Percentiles rank a stretch among this genome's conserved stretches.
phyloP scores from a whole-genome alignment of 2,113 vertebrate genomes.

The Columbina picui region DNA sequence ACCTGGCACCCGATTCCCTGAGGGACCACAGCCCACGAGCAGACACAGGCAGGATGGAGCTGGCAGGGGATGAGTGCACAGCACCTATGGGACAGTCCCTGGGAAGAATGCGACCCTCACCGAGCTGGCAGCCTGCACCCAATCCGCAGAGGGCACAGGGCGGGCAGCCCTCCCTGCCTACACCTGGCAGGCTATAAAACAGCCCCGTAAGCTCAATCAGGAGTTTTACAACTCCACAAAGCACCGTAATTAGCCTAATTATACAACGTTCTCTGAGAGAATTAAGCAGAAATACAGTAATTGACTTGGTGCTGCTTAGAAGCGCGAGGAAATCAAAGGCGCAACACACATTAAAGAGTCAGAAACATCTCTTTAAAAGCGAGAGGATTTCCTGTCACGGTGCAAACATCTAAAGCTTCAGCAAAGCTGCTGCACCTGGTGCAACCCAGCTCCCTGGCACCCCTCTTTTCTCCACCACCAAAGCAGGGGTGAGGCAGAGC shows the following conservation, averaged over 20 bases:
- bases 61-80: neutral
- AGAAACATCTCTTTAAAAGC: conserved; percentile 62
- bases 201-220: conserved; percentile 43
- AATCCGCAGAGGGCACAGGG: neutral
- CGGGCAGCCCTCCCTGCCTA: conserved; percentile 16
- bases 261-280: conserved; percentile 43
- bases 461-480: neutral
- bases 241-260: conserved; percentile 64
- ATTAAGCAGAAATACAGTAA: conserved; percentile 53
- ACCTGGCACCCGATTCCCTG: fast-evolving
- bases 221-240: conserved; percentile 66
- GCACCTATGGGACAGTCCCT: neutral
- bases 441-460: neutral
- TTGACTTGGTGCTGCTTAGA: conserved; percentile 41
- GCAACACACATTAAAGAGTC: conserved; percentile 40
- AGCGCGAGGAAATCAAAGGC: conserved; percentile 57
- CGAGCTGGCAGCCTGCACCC: neutral
- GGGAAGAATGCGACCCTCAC: neutral
- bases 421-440: conserved; percentile 26
- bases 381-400: conserved; percentile 57
- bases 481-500: neutral
- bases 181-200: conserved; percentile 58
- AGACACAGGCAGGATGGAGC: neutral
- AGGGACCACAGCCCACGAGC: neutral
- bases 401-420: conserved; percentile 49